Evolutionary conservation across 2,888 invertebrate species (phyloP), one percentile per base, ranked within the genome.

Genomic region (Autographa gamma): DNA sequence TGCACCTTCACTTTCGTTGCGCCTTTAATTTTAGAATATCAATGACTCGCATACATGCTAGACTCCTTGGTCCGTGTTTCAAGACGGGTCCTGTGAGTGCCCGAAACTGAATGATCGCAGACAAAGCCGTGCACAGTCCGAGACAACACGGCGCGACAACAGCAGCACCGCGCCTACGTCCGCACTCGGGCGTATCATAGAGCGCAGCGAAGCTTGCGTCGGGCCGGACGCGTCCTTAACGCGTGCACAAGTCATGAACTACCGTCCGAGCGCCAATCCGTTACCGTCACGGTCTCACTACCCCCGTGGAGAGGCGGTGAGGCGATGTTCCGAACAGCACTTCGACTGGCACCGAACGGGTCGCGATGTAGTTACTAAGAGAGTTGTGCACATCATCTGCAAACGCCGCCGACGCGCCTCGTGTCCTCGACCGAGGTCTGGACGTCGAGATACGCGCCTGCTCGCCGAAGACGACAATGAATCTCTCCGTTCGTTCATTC

Each of bases 81-180:
- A 97, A 97, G 97, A 97, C 97, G 97, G 97, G 97, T 96, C 97
- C 96, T 94, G 95, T 93, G 92, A 94, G 91, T 90, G 90, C 90
- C 92, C 91, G 88, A 93, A 92, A 88, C 92, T 86, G 87, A 90
- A 90, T 86, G 92, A 92, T 90, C 92, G 89, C 88, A 71, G 88
- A 89, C 91, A 82, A 86, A 88, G 83, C 84, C 89, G 83, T 85
- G 85, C 86, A 89, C 89, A 79, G 90, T 89, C 88, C 85, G 86
- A 88, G 89, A 86, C 88, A 76, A 74, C 84, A 85, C 88, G 84
- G 84, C 87, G 75, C 83, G 72, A 86, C 87, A 79, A 82, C 86
- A 85, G 83, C 71, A 71, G 66, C 83, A 80, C 80, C 80, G 79
- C 81, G 86, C 85, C 88, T 83, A 83, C 85, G 83, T 86, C 82